Base-by-base conservation (phyloP, 2,797 vertebrate genomes). In the Tangara arthus region DNA sequence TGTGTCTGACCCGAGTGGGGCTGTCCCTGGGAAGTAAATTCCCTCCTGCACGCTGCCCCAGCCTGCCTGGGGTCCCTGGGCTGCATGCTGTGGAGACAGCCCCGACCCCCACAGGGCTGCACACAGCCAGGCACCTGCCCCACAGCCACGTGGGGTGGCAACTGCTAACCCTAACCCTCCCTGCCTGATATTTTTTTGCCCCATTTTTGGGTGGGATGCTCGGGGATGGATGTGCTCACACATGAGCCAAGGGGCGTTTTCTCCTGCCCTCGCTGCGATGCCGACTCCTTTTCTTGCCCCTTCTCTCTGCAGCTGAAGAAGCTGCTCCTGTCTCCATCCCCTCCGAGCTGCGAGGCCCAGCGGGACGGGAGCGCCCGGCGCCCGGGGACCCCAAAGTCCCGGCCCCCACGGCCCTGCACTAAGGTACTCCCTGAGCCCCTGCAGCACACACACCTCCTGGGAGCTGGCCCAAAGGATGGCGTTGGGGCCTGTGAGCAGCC, bases 311-410 rank as follows among this genome's bases (percentile, higher is more conserved):
- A 99, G 99, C 97, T 99, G 82, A 99, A 98, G 98, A 99, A 99
- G 96, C 98, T 99, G 94, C 98, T 99, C 92, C 98, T 99, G 84
- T 98, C 99, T 82, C 99, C 99, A 11, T 98, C 98, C n/a, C 98
- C 98, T 55, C 79, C 96, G 3, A 98, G 97, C 96, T 97, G 97
- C 32, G 98, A 99, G 49, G 82, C 96, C 76, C 98, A 98, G 97
- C 98, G 98, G 97, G 98, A 99, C 3, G 98, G 98, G 91, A 96
- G 96, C 6, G 5, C 97, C 89, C 98, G 98, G 96, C 98, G 98
- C 96, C 98, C 97, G 93, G 98, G 97, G 98, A 97, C 97, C 97
- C 92, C 98, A 82, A 98, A 98, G 71, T 97, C 98, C 66, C 98
- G 98, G 93, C 97, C 98, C 8, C 82, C 97, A 76, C 98, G 98